Percentiles rank a stretch among this genome's conserved stretches.
Evolutionary conservation across 2,888 invertebrate species (phyloP).

Genomic region (Ophion ventricosus): DNA sequence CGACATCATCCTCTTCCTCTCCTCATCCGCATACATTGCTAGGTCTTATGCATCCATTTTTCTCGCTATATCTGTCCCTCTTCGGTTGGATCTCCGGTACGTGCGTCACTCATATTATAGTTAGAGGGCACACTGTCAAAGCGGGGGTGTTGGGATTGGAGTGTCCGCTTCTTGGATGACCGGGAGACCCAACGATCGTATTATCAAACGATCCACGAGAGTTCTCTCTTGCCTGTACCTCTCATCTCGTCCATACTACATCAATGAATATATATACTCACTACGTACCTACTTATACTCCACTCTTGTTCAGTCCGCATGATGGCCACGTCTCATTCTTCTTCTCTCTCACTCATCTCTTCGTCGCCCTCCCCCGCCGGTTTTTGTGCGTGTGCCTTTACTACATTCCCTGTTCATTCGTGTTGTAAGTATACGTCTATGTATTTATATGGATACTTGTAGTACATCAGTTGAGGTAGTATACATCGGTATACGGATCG

Average conservation of each 20-base stretch:
- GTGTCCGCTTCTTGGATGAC: conserved; percentile 81
- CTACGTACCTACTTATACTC: conserved; percentile 46
- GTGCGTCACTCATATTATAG: conserved; percentile 63
- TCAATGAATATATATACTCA: conserved; percentile 22
- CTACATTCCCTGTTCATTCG: conserved; percentile 34
- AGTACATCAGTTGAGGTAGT: conserved; percentile 58
- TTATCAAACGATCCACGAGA: conserved; percentile 57
- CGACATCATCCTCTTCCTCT: conserved; percentile 60
- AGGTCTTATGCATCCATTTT: conserved; percentile 59
- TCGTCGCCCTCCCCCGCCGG: conserved; percentile 67
- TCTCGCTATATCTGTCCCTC: conserved; percentile 58
- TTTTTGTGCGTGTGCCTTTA: conserved; percentile 66
- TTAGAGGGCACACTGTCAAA: conserved; percentile 58
- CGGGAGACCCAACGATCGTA: conserved; percentile 68
- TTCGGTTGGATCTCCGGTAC: conserved; percentile 59
- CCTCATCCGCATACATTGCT: conserved; percentile 34
- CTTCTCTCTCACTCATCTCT: conserved; percentile 65
- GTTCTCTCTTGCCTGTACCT: conserved; percentile 62
- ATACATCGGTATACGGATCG: conserved; percentile 78
- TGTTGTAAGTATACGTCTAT: conserved; percentile 31
- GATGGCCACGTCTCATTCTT: conserved; percentile 52
- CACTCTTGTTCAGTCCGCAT: conserved; percentile 51
- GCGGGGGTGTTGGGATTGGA: conserved; percentile 80
- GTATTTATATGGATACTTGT: conserved; percentile 33
- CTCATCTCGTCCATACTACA: conserved; percentile 61